A percentile compares a stretch with the other conserved stretches of the same genome.
These are phyloP conservation scores for Aphelenchoides fujianensis DNA, from an alignment of 1,140 invertebrate species.

Conservation along the genomic window DNA sequence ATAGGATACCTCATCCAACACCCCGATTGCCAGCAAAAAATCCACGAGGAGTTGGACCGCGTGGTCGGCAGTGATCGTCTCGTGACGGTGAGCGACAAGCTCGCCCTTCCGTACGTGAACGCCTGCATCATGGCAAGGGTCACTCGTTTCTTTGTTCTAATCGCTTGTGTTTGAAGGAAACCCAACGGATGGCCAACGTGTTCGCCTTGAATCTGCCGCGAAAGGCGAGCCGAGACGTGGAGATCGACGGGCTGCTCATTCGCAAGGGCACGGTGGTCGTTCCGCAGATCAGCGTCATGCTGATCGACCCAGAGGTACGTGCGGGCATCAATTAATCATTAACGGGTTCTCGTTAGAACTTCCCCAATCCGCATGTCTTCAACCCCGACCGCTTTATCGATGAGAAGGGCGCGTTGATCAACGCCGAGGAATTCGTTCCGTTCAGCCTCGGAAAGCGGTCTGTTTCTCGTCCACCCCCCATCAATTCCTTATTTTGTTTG, in stretches of 20 bases:
- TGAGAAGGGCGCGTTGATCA: slow-evolving; percentile 72
- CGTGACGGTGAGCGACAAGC: slow-evolving; percentile 13
- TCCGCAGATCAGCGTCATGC: slow-evolving; percentile 9
- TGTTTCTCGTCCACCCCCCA: neutral
- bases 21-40: slow-evolving; percentile 22
- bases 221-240: neutral
- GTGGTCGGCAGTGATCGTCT: slow-evolving; percentile 21
- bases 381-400: slow-evolving; percentile 77
- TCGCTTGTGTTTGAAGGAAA: neutral
- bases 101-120: slow-evolving; percentile 15
- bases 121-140: slow-evolving; percentile 10
- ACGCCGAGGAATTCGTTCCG: slow-evolving; percentile 82
- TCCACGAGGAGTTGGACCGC: slow-evolving; percentile 24
- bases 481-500: too few species aligned
- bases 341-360: too few species aligned
- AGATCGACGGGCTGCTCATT: neutral
- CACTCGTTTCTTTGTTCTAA: neutral
- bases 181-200: slow-evolving; percentile 11
- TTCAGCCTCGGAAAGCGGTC: slow-evolving; percentile 76
- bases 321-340: too few species aligned
- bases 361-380: slow-evolving; percentile 80
- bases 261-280: neutral
- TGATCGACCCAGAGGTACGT: slow-evolving; percentile 63
- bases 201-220: slow-evolving; percentile 7
- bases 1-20: slow-evolving; percentile 18